Evolutionary conservation across 2,888 invertebrate genomes (phyloP).

Genomic region (Acrobasis suavella): DNA sequence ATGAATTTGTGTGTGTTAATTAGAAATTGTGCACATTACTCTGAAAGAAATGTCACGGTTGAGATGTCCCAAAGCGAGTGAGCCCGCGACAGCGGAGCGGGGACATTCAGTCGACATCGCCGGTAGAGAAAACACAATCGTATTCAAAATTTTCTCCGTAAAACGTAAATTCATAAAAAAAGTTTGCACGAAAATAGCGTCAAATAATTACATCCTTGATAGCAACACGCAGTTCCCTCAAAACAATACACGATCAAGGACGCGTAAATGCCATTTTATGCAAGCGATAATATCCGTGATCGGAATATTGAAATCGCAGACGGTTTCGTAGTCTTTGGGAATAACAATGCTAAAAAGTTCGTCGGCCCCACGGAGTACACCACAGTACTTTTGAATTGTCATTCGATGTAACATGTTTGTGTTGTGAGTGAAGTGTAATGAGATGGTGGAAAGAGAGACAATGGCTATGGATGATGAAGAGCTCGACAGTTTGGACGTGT

Average conservation of each 20-base stretch:
- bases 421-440: conserved; percentile 28
- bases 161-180: background rate
- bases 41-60: conserved; percentile 74
- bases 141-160: conserved; percentile 37
- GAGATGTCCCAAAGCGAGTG: conserved; percentile 48
- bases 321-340: conserved; percentile 69
- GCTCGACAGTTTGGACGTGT: conserved; percentile 70
- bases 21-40: conserved; percentile 58
- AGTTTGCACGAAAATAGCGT: background rate
- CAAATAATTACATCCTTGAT: conserved; percentile 3
- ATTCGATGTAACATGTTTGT: conserved; percentile 42
- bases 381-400: conserved; percentile 55
- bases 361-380: conserved; percentile 56
- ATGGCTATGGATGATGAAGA: conserved; percentile 67
- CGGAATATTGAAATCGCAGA: conserved; percentile 60
- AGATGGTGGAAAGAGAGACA: conserved; percentile 66
- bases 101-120: conserved; percentile 40
- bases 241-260: conserved; percentile 50
- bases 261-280: conserved; percentile 57
- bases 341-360: conserved; percentile 73
- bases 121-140: conserved; percentile 50
- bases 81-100: conserved; percentile 45
- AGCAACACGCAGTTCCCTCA: conserved; percentile 32
- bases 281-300: conserved; percentile 60
- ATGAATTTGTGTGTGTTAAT: conserved; percentile 49